phyloP scores from a whole-genome alignment of 2,888 invertebrate species.

The Drosophila limbata region DNA sequence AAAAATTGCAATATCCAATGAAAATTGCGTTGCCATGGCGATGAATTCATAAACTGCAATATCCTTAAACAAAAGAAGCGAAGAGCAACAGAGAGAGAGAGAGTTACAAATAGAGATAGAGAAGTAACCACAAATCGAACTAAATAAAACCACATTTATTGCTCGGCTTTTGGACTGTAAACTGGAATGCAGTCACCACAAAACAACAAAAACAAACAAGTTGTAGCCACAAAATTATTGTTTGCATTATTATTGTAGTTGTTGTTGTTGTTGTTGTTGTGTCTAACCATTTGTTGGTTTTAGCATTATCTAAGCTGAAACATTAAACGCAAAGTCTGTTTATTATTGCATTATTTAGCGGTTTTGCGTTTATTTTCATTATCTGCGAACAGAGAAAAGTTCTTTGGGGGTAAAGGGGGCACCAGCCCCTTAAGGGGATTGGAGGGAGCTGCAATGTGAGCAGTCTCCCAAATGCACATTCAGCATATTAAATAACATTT shows the following conservation, averaged over 20 bases:
- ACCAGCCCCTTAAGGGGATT: too few species aligned
- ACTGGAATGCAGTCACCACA: slow-evolving; percentile 9
- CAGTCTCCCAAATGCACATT: slow-evolving; percentile 39
- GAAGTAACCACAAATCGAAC: slow-evolving; percentile 22
- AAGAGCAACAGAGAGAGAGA: neutral
- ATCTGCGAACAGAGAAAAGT: neutral
- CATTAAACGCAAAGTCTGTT: slow-evolving; percentile 34
- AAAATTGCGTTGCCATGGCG: slow-evolving; percentile 14
- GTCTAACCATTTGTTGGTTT: slow-evolving; percentile 42
- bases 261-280: slow-evolving; percentile 15
- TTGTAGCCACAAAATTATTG: slow-evolving; percentile 30
- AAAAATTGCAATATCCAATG: slow-evolving; percentile 9
- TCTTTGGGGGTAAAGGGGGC: neutral
- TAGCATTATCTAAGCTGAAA: slow-evolving; percentile 7
- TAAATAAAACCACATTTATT: slow-evolving; percentile 35
- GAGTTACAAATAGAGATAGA: neutral
- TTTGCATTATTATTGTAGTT: neutral
- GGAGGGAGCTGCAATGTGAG: neutral
- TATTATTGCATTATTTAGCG: slow-evolving; percentile 61
- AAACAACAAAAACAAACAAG: slow-evolving; percentile 8
- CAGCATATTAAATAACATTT: slow-evolving; percentile 55
- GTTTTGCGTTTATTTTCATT: slow-evolving; percentile 29
- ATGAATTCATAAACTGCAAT: slow-evolving; percentile 13
- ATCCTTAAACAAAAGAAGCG: slow-evolving; percentile 15
- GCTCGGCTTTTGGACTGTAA: slow-evolving; percentile 8